Base-by-base conservation (phyloP, 1,140 invertebrate species). In the Brachionus manjavacas region DNA sequence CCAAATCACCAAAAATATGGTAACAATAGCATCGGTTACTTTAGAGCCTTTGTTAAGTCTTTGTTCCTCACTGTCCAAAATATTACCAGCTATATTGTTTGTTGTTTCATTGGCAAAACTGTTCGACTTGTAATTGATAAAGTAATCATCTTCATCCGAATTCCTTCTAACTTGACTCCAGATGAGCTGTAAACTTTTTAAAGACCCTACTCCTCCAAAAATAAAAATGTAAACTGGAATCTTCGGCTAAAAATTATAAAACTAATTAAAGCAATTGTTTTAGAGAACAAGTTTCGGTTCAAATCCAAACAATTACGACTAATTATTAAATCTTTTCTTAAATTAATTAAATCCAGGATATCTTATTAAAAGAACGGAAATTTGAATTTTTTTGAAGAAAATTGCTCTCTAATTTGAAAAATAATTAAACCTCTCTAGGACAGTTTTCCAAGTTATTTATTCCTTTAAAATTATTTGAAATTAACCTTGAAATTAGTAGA, bases 131-230 rank as follows among this genome's bases (percentile, higher is more conserved):
- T 76, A 49, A 28, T 49, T 76, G 31, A 49, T 23, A 46, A 49
- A 46, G 12, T 76, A 76, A 46, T 49, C 72, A 49, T 76, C 72
- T n/a, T 9, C 25, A 49, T 76, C 72, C 12, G 72, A 49, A 49
- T 76, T 25, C 31, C 28, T 91, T 55, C 91, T 90, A 9, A 94
- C 91, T 87, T 94, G 93, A 1, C 91, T 90, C 90, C 93, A 94
- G 9, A 94, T 89, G 16, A 92, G 88, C 91, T 85, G 78, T 0
- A 86, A 79, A 11, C 88, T 66, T 68, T 88, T 88, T 9, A 89
- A 76, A 2, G 86, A 84, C 12, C 87, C 87, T 66, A 88, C 87
- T 84, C 87, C 87, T 4, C 88, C 88, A 8, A 87, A 87, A 8
- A 89, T 87, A 39, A 89, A 84, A 8, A 88, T 85, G 78, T 88